phyloP scores from a whole-genome alignment of 2,113 vertebrate genomes.

The Callionymus lyra region DNA sequence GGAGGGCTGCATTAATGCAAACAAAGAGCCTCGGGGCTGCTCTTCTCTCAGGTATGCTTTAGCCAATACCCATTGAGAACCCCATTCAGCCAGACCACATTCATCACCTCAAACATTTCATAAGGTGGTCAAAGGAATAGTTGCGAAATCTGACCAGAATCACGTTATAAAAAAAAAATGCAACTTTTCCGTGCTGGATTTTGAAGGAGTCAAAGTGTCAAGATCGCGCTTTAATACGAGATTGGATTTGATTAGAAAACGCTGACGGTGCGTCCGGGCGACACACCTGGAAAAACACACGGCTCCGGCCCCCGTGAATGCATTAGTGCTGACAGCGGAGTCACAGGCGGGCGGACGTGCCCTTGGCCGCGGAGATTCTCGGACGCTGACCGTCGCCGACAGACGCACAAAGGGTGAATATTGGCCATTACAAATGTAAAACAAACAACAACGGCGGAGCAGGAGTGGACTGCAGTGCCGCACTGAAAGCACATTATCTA shows the following conservation, averaged over 20 bases:
- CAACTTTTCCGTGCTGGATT: constrained; percentile 50
- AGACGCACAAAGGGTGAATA: constrained; percentile 20
- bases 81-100: no score
- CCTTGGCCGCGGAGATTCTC: constrained; percentile 60
- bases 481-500: constrained; percentile 52
- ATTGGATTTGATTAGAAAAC: constrained; percentile 72
- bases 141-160: constrained; percentile 29
- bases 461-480: constrained; percentile 25
- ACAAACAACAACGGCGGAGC: constrained; percentile 33
- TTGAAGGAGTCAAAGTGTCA: constrained; percentile 69
- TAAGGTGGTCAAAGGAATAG: no score
- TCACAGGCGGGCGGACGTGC: constrained; percentile 47
- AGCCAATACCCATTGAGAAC: no score
- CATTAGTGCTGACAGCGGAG: constrained; percentile 66
- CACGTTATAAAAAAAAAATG: constrained; percentile 41
- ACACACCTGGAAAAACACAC: constrained; percentile 63
- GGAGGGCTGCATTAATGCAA: no score
- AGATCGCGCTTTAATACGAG: constrained; percentile 72
- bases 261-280: constrained; percentile 59
- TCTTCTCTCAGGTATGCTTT: no score
- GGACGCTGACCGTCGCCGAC: constrained; percentile 24
- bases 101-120: no score
- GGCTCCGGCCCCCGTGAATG: constrained; percentile 65
- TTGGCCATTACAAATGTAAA: constrained; percentile 36
- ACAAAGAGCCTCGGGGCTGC: no score